Percentiles rank a stretch among this genome's conserved stretches.
These are phyloP conservation scores for Heliconius sara DNA, from an alignment of 2,888 invertebrate genomes.

Conservation along the genomic window DNA sequence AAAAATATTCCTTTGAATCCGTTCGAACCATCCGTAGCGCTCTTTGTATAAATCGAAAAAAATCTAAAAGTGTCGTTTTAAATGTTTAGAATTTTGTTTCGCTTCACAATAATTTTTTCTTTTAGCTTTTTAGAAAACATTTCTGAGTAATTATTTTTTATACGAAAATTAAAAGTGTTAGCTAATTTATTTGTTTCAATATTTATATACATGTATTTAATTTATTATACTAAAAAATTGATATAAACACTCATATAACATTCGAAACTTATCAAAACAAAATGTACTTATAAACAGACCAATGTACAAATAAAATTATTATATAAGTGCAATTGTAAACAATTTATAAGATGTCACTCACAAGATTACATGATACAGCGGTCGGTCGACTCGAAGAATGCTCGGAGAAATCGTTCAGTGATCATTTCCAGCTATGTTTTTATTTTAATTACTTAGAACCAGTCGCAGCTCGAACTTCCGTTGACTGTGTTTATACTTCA, in stretches of 20 bases:
- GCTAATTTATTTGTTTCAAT: too few relatives aligned
- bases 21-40: neutral
- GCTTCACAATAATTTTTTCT: neutral
- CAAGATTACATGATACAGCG: conserved; percentile 81
- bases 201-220: too few relatives aligned
- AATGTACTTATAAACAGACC: neutral
- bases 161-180: too few relatives aligned
- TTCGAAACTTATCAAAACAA: neutral
- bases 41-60: conserved; percentile 1
- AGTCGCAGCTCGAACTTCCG: conserved; percentile 75
- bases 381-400: conserved; percentile 72
- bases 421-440: conserved; percentile 76
- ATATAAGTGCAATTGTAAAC: conserved; percentile 22
- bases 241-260: neutral
- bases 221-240: neutral
- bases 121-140: neutral
- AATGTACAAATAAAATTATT: neutral
- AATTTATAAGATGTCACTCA: conserved; percentile 80
- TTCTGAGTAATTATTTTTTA: too few relatives aligned
- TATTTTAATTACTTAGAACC: conserved; percentile 77
- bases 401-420: conserved; percentile 78
- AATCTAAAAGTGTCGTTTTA: neutral
- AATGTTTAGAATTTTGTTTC: conserved; percentile 18
- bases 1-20: conserved; percentile 25
- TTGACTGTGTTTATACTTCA: conserved; percentile 65